Evolutionary conservation across 1,140 invertebrate genomes (phyloP).

Genomic region (Carposina sasakii): DNA sequence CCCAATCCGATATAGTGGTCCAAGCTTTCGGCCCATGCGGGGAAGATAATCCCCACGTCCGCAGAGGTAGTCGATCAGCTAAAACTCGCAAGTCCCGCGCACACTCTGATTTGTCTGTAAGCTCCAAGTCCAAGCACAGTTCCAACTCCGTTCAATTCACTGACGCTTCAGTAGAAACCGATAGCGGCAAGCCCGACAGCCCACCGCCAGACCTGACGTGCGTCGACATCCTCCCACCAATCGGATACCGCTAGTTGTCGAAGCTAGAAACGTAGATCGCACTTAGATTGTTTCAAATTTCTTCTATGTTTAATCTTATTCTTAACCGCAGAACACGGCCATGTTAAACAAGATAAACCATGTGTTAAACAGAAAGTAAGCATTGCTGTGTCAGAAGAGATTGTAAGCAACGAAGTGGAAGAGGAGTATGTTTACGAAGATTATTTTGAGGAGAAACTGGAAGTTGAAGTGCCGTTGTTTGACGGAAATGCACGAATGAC

Average conservation of each 20-base stretch:
- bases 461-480: slow-evolving; percentile 53
- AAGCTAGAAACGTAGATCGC: slow-evolving; percentile 26
- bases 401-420: slow-evolving; percentile 47
- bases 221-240: slow-evolving; percentile 54
- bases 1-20: slow-evolving; percentile 86
- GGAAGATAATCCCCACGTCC: slow-evolving; percentile 47
- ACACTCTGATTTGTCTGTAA: slow-evolving; percentile 15
- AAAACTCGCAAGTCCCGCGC: slow-evolving; percentile 23
- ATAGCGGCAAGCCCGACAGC: slow-evolving; percentile 61
- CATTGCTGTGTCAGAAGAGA: too few relatives aligned
- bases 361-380: too few relatives aligned
- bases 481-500: slow-evolving; percentile 51
- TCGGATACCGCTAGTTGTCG: slow-evolving; percentile 56
- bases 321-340: too few relatives aligned
- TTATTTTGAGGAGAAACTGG: slow-evolving; percentile 40
- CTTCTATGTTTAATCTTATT: too few relatives aligned
- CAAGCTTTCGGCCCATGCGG: slow-evolving; percentile 82
- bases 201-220: slow-evolving; percentile 54
- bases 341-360: too few relatives aligned
- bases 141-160: slow-evolving; percentile 41
- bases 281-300: slow-evolving; percentile 22
- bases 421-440: slow-evolving; percentile 54
- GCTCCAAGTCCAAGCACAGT: slow-evolving; percentile 17
- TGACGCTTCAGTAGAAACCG: slow-evolving; percentile 58
- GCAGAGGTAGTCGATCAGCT: slow-evolving; percentile 60